Evolutionary conservation across 2,888 invertebrate genomes (phyloP), one percentile per base, ranked within the genome.

Genomic region (Leptopilina drosophilae): DNA sequence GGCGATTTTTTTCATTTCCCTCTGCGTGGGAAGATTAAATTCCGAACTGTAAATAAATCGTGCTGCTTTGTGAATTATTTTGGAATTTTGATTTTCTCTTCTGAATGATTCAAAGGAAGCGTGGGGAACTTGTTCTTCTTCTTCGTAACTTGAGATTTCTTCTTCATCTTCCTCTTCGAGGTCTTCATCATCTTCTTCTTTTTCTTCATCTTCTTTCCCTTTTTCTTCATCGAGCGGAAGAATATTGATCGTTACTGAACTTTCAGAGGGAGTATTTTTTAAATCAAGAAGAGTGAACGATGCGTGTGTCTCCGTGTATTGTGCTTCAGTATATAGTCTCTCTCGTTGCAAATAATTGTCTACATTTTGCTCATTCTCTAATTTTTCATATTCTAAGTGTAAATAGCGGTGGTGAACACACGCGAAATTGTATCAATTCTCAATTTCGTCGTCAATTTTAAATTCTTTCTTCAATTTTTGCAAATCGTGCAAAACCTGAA

Each of bases 401-500:
- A 77, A 14, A 33, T 76, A 75, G 77, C 77, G 80, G 64, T 82
- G 85, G 87, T 88, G 89, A 91, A 91, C 91, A 91, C 91, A 91
- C 91, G 91, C 91, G 87, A 86, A 89, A 85, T 89, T 88, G 81
- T 89, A 91, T 91, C 91, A 91, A 86, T 91, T 91, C 49, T 78
- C 77, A 78, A 82, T 59, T 76, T 77, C 78, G 5, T 82, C 82
- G 26, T 84, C 82, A 20, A 83, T 81, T 64, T 80, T 84, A 62
- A 90, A 83, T 78, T 88, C 86, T 62, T 82, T 83, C 84, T 91
- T 91, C 65, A 93, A 89, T 85, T 89, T 93, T 82, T 93, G 92
- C 82, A 95, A 91, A 83, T 94, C 95, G 88, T 94, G 92, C 77
- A 94, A 92, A 77, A 93, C 93, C 93, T 93, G 84, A 4, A 82